Evolutionary conservation across 2,888 invertebrate species (phyloP).

Genomic region (Agapetus fuscipes): DNA sequence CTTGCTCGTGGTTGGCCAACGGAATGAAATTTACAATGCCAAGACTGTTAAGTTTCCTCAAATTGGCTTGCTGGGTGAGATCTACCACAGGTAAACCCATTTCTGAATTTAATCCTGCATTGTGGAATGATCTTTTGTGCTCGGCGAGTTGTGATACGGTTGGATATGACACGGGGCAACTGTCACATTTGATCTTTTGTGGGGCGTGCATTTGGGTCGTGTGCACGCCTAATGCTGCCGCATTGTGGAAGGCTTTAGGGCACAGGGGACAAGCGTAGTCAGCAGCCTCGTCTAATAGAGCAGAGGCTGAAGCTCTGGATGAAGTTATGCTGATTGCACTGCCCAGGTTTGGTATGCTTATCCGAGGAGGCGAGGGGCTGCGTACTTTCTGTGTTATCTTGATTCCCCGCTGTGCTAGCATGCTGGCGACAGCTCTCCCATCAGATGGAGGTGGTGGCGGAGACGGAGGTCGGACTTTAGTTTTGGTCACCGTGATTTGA

Average conservation of each 20-base stretch:
- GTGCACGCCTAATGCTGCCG: conserved; percentile 33
- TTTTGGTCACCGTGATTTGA: conserved; percentile 58
- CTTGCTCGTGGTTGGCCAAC: conserved; percentile 51
- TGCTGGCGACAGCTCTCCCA: conserved; percentile 66
- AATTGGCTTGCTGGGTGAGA: conserved; percentile 55
- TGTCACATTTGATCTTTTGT: conserved; percentile 50
- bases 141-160: conserved; percentile 59
- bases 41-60: conserved; percentile 52
- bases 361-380: conserved; percentile 34
- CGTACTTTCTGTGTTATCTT: conserved; percentile 62
- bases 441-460: conserved; percentile 50
- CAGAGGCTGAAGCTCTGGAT: conserved; percentile 30
- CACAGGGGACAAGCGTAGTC: conserved; percentile 39
- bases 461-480: conserved; percentile 31
- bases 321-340: conserved; percentile 45
- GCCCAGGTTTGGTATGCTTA: conserved; percentile 37
- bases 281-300: conserved; percentile 36
- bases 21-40: conserved; percentile 70
- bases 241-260: conserved; percentile 39
- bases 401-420: conserved; percentile 66
- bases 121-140: conserved; percentile 42
- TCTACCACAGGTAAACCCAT: conserved; percentile 66
- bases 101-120: conserved; percentile 43
- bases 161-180: conserved; percentile 64
- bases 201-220: conserved; percentile 26